A percentile compares a stretch with the other conserved stretches of the same genome.
Evolutionary conservation across 1,140 invertebrate species (phyloP).

Genomic region (Drosophila grimshawi): DNA sequence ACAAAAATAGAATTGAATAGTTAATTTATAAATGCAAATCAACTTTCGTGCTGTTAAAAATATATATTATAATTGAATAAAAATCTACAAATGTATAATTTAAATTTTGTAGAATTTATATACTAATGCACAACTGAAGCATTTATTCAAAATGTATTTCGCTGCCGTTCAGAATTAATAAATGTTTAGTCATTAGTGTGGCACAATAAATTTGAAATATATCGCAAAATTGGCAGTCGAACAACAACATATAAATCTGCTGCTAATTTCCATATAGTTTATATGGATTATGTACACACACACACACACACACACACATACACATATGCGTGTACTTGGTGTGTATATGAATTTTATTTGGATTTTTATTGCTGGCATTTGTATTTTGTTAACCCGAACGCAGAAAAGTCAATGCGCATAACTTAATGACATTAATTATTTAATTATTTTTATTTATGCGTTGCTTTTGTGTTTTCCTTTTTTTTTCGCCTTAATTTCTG

Average conservation of each 20-base stretch:
- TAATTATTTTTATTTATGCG: slow-evolving; percentile 81
- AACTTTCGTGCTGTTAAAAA: too few relatives aligned
- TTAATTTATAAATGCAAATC: too few relatives aligned
- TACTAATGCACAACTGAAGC: slow-evolving; percentile 14
- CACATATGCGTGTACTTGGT: slow-evolving; percentile 2
- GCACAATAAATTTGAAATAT: slow-evolving; percentile 68
- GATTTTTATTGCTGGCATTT: slow-evolving; percentile 33
- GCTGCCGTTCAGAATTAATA: slow-evolving; percentile 55
- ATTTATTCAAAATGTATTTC: slow-evolving; percentile 11
- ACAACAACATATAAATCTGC: slow-evolving; percentile 47
- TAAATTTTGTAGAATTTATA: not conserved
- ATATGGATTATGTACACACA: slow-evolving; percentile 48
- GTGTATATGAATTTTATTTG: slow-evolving; percentile 12
- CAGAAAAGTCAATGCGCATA: slow-evolving; percentile 52
- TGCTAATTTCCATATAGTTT: slow-evolving; percentile 73
- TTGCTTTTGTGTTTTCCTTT: slow-evolving; percentile 32
- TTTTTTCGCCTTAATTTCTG: slow-evolving; percentile 11
- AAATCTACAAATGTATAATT: too few relatives aligned
- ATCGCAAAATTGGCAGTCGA: slow-evolving; percentile 41
- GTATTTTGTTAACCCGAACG: slow-evolving; percentile 38
- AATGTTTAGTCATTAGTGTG: slow-evolving; percentile 73
- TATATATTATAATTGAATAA: too few relatives aligned
- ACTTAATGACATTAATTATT: slow-evolving; percentile 80
- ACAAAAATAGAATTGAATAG: too few relatives aligned
- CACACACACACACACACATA: slow-evolving; percentile 12